Conservation (phyloP, 2,113 vertebrate genomes). For the Chloropsis cyanopogon region DNA sequence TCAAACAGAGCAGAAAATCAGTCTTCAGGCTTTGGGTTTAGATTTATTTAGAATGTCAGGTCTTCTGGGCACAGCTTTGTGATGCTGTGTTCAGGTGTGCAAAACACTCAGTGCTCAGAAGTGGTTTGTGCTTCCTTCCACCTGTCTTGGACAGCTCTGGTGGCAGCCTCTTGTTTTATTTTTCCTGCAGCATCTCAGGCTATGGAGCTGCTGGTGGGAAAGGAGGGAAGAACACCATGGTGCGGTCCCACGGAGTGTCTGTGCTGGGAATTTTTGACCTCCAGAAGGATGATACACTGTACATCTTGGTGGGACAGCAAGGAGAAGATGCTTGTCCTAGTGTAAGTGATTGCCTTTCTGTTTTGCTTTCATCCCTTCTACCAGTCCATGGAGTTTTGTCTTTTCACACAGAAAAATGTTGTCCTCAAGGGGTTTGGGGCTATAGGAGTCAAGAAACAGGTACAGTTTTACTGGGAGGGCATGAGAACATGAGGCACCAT, state of each 20-base stretch:
- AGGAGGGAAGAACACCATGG: constrained; percentile 85
- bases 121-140: not conserved
- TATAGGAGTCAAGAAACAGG: not conserved
- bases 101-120: not conserved
- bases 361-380: not conserved
- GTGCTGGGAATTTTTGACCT: constrained; percentile 90
- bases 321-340: constrained; percentile 94
- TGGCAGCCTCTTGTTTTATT: not conserved
- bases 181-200: constrained; percentile 83
- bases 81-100: not conserved
- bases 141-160: not conserved
- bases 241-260: constrained; percentile 86
- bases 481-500: not conserved
- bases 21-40: not conserved
- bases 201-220: constrained; percentile 94
- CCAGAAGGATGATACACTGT: constrained; percentile 83
- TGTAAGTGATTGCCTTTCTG: constrained; percentile 75
- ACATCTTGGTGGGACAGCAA: constrained; percentile 94
- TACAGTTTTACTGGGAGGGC: not conserved
- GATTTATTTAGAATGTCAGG: not conserved
- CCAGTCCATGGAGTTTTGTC: not conserved
- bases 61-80: not conserved
- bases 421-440: not conserved
- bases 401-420: not conserved
- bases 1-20: not conserved